phyloP scores from a whole-genome alignment of 2,797 vertebrate genomes.

The Limnodromus scolopaceus region DNA sequence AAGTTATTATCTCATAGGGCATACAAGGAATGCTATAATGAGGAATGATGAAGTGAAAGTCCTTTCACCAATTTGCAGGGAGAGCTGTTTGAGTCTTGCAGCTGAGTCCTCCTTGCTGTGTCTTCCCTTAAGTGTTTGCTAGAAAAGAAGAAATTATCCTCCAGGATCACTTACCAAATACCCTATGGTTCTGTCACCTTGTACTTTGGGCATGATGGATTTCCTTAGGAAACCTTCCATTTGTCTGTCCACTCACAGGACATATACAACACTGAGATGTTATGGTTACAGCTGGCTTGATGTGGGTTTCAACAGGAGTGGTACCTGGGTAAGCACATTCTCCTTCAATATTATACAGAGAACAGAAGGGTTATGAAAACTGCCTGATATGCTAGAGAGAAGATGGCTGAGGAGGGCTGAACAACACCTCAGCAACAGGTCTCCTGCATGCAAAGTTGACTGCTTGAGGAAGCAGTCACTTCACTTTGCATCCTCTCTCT shows the following conservation, averaged over 20 bases:
- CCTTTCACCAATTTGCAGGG: not conserved
- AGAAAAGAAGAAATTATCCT: not conserved
- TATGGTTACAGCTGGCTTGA: not conserved
- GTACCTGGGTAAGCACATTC: not conserved
- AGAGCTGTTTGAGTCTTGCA: not conserved
- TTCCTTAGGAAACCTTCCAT: not conserved
- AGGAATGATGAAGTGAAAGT: not conserved
- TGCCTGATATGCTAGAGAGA: not conserved
- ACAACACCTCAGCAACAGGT: not conserved
- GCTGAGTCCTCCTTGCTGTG: not conserved
- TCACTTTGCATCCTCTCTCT: not conserved
- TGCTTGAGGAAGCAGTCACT: not conserved
- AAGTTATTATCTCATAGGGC: not conserved
- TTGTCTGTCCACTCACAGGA: not conserved
- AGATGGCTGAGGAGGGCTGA: not conserved
- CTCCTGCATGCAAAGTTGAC: not conserved
- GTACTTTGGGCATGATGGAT: not conserved
- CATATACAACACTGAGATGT: accelerated
- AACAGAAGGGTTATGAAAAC: not conserved
- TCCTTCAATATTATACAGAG: not conserved
- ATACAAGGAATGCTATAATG: not conserved
- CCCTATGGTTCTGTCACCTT: not conserved
- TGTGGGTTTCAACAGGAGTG: not conserved
- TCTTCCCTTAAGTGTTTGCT: not conserved
- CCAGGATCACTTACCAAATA: not conserved